Base-by-base conservation (phyloP, 2,797 vertebrate genomes). In the Platyrinchus mystaceus region DNA sequence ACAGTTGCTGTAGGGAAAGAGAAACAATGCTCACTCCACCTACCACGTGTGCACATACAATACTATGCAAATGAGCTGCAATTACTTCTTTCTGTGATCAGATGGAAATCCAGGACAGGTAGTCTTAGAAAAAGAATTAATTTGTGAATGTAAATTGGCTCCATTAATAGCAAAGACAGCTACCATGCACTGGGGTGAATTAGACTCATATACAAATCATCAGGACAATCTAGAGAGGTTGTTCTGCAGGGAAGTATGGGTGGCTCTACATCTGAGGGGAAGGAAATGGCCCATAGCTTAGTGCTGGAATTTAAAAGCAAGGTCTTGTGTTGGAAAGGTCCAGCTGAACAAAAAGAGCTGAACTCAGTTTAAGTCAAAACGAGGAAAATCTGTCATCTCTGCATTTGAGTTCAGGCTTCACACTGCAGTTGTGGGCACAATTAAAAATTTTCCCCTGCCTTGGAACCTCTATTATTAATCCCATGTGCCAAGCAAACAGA, bases 11-110 rank as follows among this genome's bases (percentile, higher is more conserved):
- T 22, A 43, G 36, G n/a, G 26, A 74, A 74, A 74, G 41, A 63
- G 22, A 56, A 93, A 18, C 19, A 15, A 5, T 32, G 9, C 8
- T 67, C 16, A 8, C 9, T n/a, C 27, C 30, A 43, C 27, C 28
- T 58, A n/a, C n/a, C 9, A 32, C 0, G 0, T 28, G 4, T 2
- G 3, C 32, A n/a, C 23, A 14, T 26, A 44, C 32, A 66, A 41
- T 39, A 47, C 10, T 23, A 43, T 21, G 14, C 37, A 71, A 74
- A 30, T 43, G 50, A 92, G 21, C 16, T 58, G 46, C 34, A 75
- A 22, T 62, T 86, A 36, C 5, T 67, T 59, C 26, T 30, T 67
- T 43, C 87, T 82, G 34, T n/a, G 27, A 27, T 18, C 23, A 34
- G 14, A 52, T 7, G 53, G 44, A 83, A 88, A 67, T 36, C 12